Base-by-base conservation (phyloP, 2,797 vertebrate species). In the Sebastes minor region DNA sequence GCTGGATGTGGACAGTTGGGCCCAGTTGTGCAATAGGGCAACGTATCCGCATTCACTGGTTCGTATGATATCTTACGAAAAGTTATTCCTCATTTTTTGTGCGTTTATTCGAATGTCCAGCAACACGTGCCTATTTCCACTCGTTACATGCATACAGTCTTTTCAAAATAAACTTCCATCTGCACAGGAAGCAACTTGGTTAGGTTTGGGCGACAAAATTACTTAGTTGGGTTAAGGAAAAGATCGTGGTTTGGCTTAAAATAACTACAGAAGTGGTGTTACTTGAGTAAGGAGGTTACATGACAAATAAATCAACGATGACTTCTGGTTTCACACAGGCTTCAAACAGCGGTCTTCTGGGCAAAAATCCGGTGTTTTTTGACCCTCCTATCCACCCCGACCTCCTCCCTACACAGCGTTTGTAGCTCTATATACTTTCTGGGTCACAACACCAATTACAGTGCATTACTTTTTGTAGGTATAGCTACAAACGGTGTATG, bases 101-200 rank as follows among this genome's bases (percentile, higher is more conserved):
- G 18, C 46, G 18, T 52, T 52, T 52, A 0, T 9, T 4, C 5
- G 0, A 49, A 49, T 49, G 46, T 49, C 18, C 18, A 49, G 18
- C 46, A 49, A 49, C 16, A 20, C 18, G 2, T 18, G 46, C 0
- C 46, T 52, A 20, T 52, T 52, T 52, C 46, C 46, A 2, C 46
- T 52, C 3, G 4, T n/a, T 52, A 52, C 46, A 52, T 52, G 46
- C 18, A 9, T n/a, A n/a, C 8, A 52, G 18, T 20, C 46, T 52
- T 49, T 49, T n/a, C 46, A 52, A 52, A 52, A 52, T 52, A 52
- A 52, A 52, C 46, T 52, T 52, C 46, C 3, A 4, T 52, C 46
- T 52, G 18, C 46, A 52, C 46, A 52, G 18, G 18, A 52, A n/a
- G 2, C 46, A 49, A 49, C 18, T 49, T 49, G 46, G 46, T 49